Evolutionary conservation across 1,140 invertebrate species (phyloP).

Genomic region (Solenopsis fugax): DNA sequence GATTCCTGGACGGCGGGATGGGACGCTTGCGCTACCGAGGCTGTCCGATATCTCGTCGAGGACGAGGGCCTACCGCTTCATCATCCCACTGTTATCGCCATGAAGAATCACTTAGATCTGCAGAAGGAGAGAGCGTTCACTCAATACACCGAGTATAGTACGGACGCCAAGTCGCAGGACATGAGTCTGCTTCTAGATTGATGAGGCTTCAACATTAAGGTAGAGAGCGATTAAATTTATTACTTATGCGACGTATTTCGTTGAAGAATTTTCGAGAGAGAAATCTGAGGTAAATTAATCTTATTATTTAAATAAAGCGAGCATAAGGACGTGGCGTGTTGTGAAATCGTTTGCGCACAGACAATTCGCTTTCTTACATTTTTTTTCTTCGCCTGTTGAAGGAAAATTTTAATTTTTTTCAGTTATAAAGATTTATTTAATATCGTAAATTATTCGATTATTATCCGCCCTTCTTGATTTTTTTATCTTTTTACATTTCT

Average conservation of each 20-base stretch:
- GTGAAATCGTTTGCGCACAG: constrained; percentile 40
- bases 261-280: constrained; percentile 21
- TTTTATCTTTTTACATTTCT: background rate
- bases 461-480: constrained; percentile 16
- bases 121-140: constrained; percentile 79
- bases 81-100: constrained; percentile 83
- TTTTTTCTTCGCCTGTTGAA: background rate
- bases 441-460: constrained; percentile 15
- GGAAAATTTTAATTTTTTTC: background rate
- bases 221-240: constrained; percentile 45
- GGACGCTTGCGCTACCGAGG: constrained; percentile 83
- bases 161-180: constrained; percentile 45
- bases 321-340: background rate
- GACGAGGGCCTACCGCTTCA: constrained; percentile 82
- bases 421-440: constrained; percentile 20
- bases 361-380: constrained; percentile 13
- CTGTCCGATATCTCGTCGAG: constrained; percentile 83
- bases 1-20: constrained; percentile 81
- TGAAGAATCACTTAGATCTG: constrained; percentile 82
- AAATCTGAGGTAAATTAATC: constrained; percentile 31
- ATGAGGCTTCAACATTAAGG: constrained; percentile 34
- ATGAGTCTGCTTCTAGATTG: constrained; percentile 53
- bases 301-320: constrained; percentile 48
- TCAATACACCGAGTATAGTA: constrained; percentile 72
- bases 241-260: constrained; percentile 13